Evolutionary conservation across 2,113 vertebrate genomes (phyloP).

Genomic region (Okapia johnstoni): DNA sequence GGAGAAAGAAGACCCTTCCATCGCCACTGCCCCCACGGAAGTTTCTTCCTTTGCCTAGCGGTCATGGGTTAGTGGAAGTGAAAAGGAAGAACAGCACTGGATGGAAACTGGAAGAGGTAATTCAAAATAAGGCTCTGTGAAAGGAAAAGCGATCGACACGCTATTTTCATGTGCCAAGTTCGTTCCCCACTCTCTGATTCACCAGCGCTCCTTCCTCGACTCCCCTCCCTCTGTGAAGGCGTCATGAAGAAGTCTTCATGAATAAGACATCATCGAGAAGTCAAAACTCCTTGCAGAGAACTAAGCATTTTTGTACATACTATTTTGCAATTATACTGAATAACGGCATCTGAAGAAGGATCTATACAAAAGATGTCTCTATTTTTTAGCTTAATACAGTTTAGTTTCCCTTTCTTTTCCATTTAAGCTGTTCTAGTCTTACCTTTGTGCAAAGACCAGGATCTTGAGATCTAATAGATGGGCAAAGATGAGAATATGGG

Average conservation of each 20-base stretch:
- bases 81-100: not conserved
- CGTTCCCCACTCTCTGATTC: not conserved
- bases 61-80: not conserved
- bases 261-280: not conserved
- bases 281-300: not conserved
- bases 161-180: not conserved
- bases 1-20: not conserved
- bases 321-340: not conserved
- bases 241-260: not conserved
- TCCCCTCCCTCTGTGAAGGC: not conserved
- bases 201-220: not conserved
- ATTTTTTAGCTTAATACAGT: not conserved
- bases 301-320: not conserved
- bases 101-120: not conserved
- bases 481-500: not conserved
- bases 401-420: not conserved
- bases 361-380: not conserved
- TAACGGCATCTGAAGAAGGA: not conserved
- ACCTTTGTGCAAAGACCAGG: not conserved
- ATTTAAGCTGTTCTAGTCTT: not conserved
- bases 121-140: not conserved
- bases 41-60: not conserved
- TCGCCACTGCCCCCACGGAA: rapidly evolving
- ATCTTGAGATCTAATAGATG: not conserved
- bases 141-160: not conserved